These are phyloP conservation scores for Heterochromis multidens DNA, from an alignment of 2,113 vertebrate genomes.

Conservation along the genomic window DNA sequence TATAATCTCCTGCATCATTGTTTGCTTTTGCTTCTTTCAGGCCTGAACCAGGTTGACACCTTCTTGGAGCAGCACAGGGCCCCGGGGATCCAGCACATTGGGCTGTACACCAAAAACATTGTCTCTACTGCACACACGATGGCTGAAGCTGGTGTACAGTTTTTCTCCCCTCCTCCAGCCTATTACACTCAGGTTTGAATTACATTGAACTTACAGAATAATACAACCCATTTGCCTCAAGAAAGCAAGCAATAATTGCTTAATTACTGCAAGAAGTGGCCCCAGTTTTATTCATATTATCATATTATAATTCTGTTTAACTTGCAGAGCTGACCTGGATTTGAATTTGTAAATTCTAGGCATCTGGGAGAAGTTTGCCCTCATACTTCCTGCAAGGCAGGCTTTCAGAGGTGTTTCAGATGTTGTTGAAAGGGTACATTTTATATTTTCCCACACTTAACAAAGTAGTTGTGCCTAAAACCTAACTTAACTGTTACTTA, in stretches of 20 bases:
- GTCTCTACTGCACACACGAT: constrained; percentile 69
- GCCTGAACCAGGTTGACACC: constrained; percentile 85
- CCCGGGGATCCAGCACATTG: constrained; percentile 89
- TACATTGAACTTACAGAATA: neutral
- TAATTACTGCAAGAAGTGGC: neutral
- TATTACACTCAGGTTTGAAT: constrained; percentile 83
- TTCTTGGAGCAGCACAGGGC: constrained; percentile 84
- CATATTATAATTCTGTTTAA: neutral
- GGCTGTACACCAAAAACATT: constrained; percentile 82
- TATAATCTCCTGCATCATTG: neutral
- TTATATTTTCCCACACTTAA: neutral
- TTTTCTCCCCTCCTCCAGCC: constrained; percentile 80
- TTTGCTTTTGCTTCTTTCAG: constrained; percentile 41
- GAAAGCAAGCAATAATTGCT: neutral
- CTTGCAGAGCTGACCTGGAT: no score
- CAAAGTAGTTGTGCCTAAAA: neutral
- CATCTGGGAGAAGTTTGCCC: neutral
- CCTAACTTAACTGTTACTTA: neutral
- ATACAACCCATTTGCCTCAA: neutral
- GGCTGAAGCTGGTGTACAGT: constrained; percentile 72
- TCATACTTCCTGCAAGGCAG: neutral
- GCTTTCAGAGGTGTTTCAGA: neutral
- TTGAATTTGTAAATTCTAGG: neutral
- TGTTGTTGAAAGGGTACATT: neutral
- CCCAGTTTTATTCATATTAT: neutral